phyloP scores from a whole-genome alignment of 2,113 vertebrate species.

The Nothocercus nigrocapillus region DNA sequence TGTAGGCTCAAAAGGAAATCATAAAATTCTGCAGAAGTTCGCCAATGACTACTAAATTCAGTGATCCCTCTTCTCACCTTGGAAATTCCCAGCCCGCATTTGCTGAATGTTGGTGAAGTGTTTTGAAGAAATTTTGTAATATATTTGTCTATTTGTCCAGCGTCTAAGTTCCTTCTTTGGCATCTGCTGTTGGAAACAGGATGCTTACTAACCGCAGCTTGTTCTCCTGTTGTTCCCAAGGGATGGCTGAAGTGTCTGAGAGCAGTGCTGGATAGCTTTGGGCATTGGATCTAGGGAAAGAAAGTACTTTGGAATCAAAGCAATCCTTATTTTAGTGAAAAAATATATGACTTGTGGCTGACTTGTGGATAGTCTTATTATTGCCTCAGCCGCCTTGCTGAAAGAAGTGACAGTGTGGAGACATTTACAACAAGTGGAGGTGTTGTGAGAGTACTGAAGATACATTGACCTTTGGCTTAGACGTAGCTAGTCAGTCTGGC shows the following conservation, averaged over 20 bases:
- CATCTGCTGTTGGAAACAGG: constrained; percentile 41
- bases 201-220: constrained; percentile 55
- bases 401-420: not conserved
- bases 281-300: not conserved
- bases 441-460: not conserved
- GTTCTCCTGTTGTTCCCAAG: constrained; percentile 7
- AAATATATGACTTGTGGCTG: not conserved
- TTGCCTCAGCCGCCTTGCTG: not conserved
- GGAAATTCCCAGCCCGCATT: not conserved
- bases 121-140: constrained; percentile 30
- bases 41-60: not conserved
- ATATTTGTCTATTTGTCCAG: not conserved
- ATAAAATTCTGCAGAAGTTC: not conserved
- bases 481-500: not conserved
- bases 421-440: not conserved
- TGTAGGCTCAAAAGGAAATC: not conserved
- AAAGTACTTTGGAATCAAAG: not conserved
- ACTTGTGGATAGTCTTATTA: not conserved
- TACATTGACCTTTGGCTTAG: not conserved
- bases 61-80: constrained; percentile 30
- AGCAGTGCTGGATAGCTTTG: not conserved
- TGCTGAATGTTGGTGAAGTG: constrained; percentile 43
- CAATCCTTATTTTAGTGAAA: not conserved
- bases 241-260: constrained; percentile 3
- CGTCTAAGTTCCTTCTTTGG: constrained; percentile 30